These are phyloP conservation scores for Dipodomys spectabilis DNA, from an alignment of 2,113 vertebrate species.

Conservation along the genomic window DNA sequence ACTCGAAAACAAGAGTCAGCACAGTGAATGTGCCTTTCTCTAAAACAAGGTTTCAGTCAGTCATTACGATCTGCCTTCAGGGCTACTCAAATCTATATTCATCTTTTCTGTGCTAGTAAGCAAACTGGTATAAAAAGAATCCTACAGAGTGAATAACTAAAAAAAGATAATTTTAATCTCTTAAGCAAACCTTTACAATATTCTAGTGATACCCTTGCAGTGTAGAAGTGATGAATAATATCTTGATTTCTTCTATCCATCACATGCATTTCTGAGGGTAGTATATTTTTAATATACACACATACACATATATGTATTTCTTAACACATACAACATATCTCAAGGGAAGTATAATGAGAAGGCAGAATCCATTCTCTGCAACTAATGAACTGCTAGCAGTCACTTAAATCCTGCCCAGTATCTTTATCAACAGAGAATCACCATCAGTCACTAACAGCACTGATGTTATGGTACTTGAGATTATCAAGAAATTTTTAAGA, in stretches of 20 bases:
- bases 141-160: neutral
- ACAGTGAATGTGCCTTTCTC: neutral
- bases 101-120: neutral
- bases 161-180: neutral
- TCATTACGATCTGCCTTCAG: neutral
- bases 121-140: neutral
- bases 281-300: no score
- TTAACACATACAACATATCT: neutral
- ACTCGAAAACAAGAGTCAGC: neutral
- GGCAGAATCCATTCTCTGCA: neutral
- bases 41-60: neutral
- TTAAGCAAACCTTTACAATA: neutral
- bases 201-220: neutral
- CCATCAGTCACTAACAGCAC: neutral
- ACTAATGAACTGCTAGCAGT: neutral
- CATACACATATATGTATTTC: neutral
- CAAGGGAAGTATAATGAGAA: neutral
- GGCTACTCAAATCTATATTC: neutral
- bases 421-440: neutral
- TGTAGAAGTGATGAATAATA: neutral
- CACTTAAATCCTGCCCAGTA: neutral
- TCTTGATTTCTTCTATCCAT: neutral
- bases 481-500: neutral
- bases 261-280: neutral
- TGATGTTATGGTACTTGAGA: neutral